These are phyloP conservation scores for Tetrax tetrax DNA, from an alignment of 2,113 vertebrate genomes.

Conservation along the genomic window DNA sequence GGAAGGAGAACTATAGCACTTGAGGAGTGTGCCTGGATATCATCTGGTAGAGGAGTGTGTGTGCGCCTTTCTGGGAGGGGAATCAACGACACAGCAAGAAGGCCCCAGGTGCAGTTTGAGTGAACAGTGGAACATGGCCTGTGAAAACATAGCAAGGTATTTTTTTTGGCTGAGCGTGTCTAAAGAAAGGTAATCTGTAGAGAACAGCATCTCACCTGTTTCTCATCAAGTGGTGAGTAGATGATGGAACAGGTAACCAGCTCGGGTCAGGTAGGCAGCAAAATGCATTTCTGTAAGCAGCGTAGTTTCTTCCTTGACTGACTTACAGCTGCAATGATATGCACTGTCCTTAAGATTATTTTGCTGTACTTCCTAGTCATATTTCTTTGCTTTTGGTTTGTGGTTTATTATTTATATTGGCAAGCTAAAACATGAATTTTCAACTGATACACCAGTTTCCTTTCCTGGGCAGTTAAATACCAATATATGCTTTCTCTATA, in stretches of 20 bases:
- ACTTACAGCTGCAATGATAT: not conserved
- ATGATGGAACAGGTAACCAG: not conserved
- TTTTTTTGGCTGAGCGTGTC: not conserved
- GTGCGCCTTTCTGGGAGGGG: not conserved
- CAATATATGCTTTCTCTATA: not conserved
- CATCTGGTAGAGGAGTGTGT: not conserved
- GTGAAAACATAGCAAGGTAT: fast-evolving
- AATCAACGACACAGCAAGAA: not conserved
- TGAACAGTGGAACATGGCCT: fast-evolving
- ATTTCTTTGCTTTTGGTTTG: not conserved
- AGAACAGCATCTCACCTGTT: not conserved
- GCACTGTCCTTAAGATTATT: not conserved
- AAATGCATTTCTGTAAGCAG: not conserved
- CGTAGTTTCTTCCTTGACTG: not conserved
- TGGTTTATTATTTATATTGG: not conserved
- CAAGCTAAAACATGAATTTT: not conserved
- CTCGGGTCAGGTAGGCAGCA: not conserved
- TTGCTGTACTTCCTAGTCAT: not conserved
- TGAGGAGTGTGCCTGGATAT: not conserved
- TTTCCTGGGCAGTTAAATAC: not conserved
- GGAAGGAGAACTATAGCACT: not conserved
- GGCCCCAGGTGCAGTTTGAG: not conserved
- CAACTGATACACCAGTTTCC: not conserved
- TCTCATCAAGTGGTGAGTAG: not conserved
- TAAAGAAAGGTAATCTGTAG: not conserved